These are phyloP conservation scores for Unio delphinus DNA, from an alignment of 2,888 invertebrate species.

Conservation along the genomic window DNA sequence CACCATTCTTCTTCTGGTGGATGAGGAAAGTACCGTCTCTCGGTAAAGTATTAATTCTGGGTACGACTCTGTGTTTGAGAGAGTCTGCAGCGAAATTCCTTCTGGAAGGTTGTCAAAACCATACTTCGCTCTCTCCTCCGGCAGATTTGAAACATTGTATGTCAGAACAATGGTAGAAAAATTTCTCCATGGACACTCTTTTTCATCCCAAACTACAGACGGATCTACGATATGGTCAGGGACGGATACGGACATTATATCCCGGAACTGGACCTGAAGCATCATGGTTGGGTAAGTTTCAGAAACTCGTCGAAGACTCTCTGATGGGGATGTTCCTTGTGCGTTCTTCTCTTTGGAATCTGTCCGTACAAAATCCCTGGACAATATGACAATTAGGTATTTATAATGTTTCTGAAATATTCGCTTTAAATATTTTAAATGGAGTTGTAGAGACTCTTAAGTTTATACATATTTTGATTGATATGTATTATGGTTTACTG, in stretches of 20 bases:
- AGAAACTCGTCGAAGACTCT: conserved; percentile 16
- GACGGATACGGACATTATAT: conserved; percentile 1
- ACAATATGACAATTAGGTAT: not conserved
- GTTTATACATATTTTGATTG: too few relatives aligned
- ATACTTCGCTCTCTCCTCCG: conserved; percentile 20
- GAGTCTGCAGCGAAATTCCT: conserved; percentile 10
- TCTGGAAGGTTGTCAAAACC: conserved; percentile 16
- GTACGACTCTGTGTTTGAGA: conserved; percentile 14
- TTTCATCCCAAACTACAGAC: conserved; percentile 20
- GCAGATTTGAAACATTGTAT: conserved; percentile 26
- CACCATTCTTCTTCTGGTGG: conserved; percentile 14
- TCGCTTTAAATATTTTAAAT: too few relatives aligned
- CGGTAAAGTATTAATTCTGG: conserved; percentile 23
- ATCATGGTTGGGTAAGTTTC: conserved; percentile 14
- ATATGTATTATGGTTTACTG: too few relatives aligned
- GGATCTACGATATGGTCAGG: conserved; percentile 12
- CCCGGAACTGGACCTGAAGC: conserved; percentile 26
- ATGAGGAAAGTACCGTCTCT: conserved; percentile 26
- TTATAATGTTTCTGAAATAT: too few relatives aligned
- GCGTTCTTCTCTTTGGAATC: conserved; percentile 24
- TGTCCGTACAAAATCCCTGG: not conserved
- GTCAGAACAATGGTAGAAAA: conserved; percentile 19
- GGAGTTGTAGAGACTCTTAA: too few relatives aligned
- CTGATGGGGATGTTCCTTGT: conserved; percentile 23
- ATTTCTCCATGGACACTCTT: conserved; percentile 23